Percentiles rank a stretch among this genome's conserved stretches.
Conservation (phyloP, 2,888 invertebrate genomes). For the Mimas tiliae region DNA sequence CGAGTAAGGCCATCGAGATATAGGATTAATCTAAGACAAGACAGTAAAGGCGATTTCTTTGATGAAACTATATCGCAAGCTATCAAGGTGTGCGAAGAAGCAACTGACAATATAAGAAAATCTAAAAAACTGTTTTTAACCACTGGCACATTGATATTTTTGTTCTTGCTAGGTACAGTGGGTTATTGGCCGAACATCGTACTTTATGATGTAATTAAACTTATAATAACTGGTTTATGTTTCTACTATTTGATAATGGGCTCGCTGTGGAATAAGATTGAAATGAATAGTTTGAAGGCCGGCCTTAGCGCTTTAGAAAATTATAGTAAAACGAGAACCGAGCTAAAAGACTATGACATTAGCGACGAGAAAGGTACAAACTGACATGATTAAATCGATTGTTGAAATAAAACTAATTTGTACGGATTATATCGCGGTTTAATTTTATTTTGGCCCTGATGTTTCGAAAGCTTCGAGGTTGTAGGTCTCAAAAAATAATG, state of each 20-base stretch:
- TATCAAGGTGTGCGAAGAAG: slow-evolving; percentile 85
- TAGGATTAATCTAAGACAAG: slow-evolving; percentile 41
- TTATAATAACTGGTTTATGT: slow-evolving; percentile 86
- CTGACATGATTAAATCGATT: not conserved
- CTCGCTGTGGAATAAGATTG: slow-evolving; percentile 92
- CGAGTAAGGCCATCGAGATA: slow-evolving; percentile 45
- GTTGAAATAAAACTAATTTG: too few relatives aligned
- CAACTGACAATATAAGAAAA: slow-evolving; percentile 75
- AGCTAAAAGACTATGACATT: slow-evolving; percentile 37
- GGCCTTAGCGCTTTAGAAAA: slow-evolving; percentile 89
- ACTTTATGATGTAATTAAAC: slow-evolving; percentile 84
- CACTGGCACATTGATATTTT: slow-evolving; percentile 75
- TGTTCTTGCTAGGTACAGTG: slow-evolving; percentile 80
- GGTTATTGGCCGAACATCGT: slow-evolving; percentile 77
- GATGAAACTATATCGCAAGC: slow-evolving; percentile 82
- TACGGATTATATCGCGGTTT: too few relatives aligned
- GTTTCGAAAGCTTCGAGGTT: too few relatives aligned
- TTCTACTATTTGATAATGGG: slow-evolving; percentile 91
- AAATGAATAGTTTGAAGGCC: slow-evolving; percentile 91
- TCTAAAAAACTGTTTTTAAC: slow-evolving; percentile 83
- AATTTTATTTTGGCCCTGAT: too few relatives aligned
- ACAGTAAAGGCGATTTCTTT: slow-evolving; percentile 47
- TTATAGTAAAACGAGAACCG: slow-evolving; percentile 55
- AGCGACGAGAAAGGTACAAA: slow-evolving; percentile 11
- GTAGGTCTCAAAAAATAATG: too few relatives aligned